These are phyloP conservation scores for Lasioglossum leucozonium DNA, from an alignment of 2,888 invertebrate genomes.

Conservation along the genomic window DNA sequence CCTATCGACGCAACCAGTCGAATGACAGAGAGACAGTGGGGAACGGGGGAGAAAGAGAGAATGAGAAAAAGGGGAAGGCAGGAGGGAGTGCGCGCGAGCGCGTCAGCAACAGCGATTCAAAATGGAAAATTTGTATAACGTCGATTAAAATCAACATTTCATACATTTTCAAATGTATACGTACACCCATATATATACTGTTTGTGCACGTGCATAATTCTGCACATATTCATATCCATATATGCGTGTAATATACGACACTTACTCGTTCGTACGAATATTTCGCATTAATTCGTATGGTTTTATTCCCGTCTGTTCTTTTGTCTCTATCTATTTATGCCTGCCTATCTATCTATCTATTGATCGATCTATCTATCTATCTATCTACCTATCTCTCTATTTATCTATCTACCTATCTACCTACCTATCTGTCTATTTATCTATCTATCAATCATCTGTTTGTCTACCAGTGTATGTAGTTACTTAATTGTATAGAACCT, in stretches of 20 bases:
- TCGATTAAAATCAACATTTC: conserved; percentile 59
- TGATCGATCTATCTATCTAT: neutral
- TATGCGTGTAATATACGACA: conserved; percentile 35
- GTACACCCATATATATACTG: conserved; percentile 27
- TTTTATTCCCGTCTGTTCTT: neutral
- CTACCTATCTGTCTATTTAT: neutral
- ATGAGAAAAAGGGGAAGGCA: conserved; percentile 46
- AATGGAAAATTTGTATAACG: conserved; percentile 43
- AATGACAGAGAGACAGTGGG: conserved; percentile 54
- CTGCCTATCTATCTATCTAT: neutral
- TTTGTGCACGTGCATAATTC: conserved; percentile 21
- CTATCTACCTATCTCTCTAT: conserved; percentile 17
- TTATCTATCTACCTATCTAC: too few species aligned
- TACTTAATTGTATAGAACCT: conserved; percentile 31
- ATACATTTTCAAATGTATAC: conserved; percentile 41
- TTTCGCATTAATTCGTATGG: conserved; percentile 7
- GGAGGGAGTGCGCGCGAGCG: neutral
- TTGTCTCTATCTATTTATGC: conserved; percentile 13
- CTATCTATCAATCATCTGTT: conserved; percentile 1
- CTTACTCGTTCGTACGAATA: conserved; percentile 16
- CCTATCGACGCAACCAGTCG: conserved; percentile 36
- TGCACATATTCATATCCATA: conserved; percentile 24
- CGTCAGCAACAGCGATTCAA: neutral
- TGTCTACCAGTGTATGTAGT: conserved; percentile 21
- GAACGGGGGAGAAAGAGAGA: neutral